Evolutionary conservation across 1,140 invertebrate genomes (phyloP).

Genomic region (Caenorhabditis brenneri): DNA sequence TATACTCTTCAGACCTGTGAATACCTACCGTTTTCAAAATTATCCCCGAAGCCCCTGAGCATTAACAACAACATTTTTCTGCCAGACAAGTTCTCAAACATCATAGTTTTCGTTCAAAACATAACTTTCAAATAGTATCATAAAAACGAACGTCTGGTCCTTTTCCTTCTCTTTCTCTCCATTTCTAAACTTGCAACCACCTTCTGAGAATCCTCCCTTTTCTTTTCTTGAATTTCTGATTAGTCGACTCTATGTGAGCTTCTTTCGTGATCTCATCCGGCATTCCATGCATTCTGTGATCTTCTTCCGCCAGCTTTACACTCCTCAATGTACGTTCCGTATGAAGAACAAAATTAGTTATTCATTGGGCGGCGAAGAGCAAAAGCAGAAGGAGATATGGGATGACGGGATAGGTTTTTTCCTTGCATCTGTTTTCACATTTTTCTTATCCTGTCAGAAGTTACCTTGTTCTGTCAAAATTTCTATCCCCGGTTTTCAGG

Average conservation of each 20-base stretch:
- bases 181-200: background rate
- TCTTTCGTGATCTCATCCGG: conserved; percentile 12
- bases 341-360: conserved; percentile 34
- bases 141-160: too few species aligned
- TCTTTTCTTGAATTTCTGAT: background rate
- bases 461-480: background rate
- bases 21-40: too few species aligned
- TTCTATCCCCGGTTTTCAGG: too few species aligned
- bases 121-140: background rate
- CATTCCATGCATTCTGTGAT: conserved; percentile 39
- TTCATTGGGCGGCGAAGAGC: conserved; percentile 6
- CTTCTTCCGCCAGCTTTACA: conserved; percentile 5
- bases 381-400: background rate
- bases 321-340: conserved; percentile 28
- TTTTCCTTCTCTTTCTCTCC: background rate
- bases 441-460: background rate
- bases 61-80: too few species aligned
- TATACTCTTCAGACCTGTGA: too few species aligned
- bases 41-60: too few species aligned
- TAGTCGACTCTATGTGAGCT: background rate
- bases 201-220: background rate
- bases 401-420: background rate
- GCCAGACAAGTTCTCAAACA: too few species aligned
- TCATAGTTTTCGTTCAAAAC: background rate
- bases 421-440: background rate